These are phyloP conservation scores for Drosophila maculinotata DNA, from an alignment of 2,888 invertebrate genomes.

Conservation along the genomic window DNA sequence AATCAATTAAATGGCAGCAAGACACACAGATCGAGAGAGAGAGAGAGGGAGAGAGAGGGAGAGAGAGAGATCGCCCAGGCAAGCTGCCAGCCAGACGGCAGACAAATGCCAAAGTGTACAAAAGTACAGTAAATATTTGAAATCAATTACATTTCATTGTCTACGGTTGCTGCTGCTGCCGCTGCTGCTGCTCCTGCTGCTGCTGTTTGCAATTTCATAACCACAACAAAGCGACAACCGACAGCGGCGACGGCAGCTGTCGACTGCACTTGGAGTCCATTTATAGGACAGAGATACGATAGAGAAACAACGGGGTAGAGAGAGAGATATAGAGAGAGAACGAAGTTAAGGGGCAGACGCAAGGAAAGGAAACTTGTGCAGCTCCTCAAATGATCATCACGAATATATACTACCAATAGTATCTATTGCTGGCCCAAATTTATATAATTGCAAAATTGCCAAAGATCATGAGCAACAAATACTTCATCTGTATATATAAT, in stretches of 20 bases:
- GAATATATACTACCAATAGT: not conserved
- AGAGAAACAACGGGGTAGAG: not conserved
- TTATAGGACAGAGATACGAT: conserved; percentile 26
- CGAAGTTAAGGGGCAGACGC: conserved; percentile 32
- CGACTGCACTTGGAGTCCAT: conserved; percentile 21
- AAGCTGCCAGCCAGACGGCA: not conserved
- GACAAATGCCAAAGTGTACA: conserved; percentile 53
- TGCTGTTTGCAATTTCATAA: conserved; percentile 70
- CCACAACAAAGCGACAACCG: conserved; percentile 65
- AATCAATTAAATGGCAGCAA: conserved; percentile 63
- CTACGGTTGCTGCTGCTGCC: conserved; percentile 30
- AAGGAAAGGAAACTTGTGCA: conserved; percentile 34
- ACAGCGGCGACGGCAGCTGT: conserved; percentile 23
- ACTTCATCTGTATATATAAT: too few relatives aligned
- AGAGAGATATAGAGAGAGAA: conserved; percentile 11
- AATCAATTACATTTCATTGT: conserved; percentile 73
- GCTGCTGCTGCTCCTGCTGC: conserved; percentile 25
- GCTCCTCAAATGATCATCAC: conserved; percentile 28
- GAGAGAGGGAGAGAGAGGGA: conserved; percentile 3
- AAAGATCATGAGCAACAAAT: too few relatives aligned
- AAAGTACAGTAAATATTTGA: conserved; percentile 69
- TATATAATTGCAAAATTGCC: not conserved
- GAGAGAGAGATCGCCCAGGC: not conserved
- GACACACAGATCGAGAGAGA: conserved; percentile 11
- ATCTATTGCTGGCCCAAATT: conserved; percentile 16